Percentiles rank a stretch among this genome's conserved stretches.
Evolutionary conservation across 2,797 vertebrate genomes (phyloP).

Genomic region (Gymnothorax javanicus): DNA sequence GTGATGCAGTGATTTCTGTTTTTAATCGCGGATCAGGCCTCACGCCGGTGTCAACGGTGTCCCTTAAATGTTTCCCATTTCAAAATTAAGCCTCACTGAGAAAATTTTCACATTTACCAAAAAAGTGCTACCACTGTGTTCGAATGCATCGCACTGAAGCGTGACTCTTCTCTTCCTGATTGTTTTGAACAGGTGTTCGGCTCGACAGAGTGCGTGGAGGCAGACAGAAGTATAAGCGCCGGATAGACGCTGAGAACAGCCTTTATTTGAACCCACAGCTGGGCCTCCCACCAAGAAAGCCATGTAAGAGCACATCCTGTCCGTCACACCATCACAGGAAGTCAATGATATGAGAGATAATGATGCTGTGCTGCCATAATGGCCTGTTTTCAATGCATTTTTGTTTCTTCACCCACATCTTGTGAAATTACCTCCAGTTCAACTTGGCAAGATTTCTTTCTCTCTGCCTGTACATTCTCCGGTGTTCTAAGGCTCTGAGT

Average conservation of each 20-base stretch:
- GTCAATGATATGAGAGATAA: not conserved
- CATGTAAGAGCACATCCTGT: slow-evolving; percentile 83
- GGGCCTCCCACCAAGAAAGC: slow-evolving; percentile 97
- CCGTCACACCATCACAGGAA: not conserved
- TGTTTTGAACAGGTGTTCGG: slow-evolving; percentile 82
- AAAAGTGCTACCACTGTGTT: not conserved
- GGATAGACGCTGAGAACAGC: slow-evolving; percentile 99
- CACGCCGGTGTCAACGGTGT: not conserved
- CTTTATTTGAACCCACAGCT: slow-evolving; percentile 98
- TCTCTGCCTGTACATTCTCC: not conserved
- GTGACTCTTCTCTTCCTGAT: slow-evolving; percentile 39
- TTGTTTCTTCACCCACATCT: not conserved
- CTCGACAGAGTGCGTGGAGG: slow-evolving; percentile 97
- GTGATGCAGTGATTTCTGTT: slow-evolving; percentile 9
- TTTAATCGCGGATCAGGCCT: slow-evolving; percentile 1
- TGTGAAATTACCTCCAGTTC: not conserved
- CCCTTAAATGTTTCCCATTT: slow-evolving; percentile 3
- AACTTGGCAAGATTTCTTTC: too few species aligned
- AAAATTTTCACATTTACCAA: not conserved
- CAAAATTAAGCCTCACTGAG: not conserved
- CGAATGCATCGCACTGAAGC: slow-evolving; percentile 34
- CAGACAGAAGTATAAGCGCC: slow-evolving; percentile 98
- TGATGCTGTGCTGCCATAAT: not conserved
- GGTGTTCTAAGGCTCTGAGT: slow-evolving; percentile 19
- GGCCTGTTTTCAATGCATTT: not conserved